These are phyloP conservation scores for Liparis tanakae DNA, from an alignment of 2,797 vertebrate genomes.

Conservation along the genomic window DNA sequence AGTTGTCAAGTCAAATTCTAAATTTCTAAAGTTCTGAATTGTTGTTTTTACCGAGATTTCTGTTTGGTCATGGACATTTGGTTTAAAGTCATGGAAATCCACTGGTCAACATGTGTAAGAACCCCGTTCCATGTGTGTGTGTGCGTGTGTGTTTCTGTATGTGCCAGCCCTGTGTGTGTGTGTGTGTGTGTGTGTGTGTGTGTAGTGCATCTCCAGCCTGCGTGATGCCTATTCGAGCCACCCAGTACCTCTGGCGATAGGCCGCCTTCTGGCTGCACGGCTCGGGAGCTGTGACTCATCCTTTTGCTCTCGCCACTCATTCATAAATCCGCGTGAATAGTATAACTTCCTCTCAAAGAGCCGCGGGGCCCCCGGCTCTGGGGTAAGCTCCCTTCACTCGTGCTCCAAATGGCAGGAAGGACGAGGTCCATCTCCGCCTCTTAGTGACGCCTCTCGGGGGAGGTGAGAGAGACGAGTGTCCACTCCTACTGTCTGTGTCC, in stretches of 20 bases:
- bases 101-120: too few relatives aligned
- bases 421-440: slow-evolving; percentile 58
- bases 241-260: slow-evolving; percentile 66
- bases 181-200: slow-evolving; percentile 21
- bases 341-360: slow-evolving; percentile 73
- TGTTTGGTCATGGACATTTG: too few relatives aligned
- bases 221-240: slow-evolving; percentile 61
- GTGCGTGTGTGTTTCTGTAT: background rate
- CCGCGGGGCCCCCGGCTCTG: slow-evolving; percentile 53
- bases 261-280: slow-evolving; percentile 72
- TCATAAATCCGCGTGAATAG: slow-evolving; percentile 82
- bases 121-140: too few relatives aligned
- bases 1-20: too few relatives aligned
- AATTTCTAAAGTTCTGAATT: too few relatives aligned
- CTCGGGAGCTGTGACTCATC: slow-evolving; percentile 81
- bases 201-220: slow-evolving; percentile 48
- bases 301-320: slow-evolving; percentile 76
- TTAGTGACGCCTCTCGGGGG: slow-evolving; percentile 52
- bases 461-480: slow-evolving; percentile 54
- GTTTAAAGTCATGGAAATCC: too few relatives aligned
- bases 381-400: slow-evolving; percentile 60
- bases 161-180: slow-evolving; percentile 38
- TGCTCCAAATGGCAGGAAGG: slow-evolving; percentile 67
- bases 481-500: slow-evolving; percentile 31
- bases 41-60: too few relatives aligned